Conservation (phyloP, 2,113 vertebrate genomes). For the Gadus macrocephalus region DNA sequence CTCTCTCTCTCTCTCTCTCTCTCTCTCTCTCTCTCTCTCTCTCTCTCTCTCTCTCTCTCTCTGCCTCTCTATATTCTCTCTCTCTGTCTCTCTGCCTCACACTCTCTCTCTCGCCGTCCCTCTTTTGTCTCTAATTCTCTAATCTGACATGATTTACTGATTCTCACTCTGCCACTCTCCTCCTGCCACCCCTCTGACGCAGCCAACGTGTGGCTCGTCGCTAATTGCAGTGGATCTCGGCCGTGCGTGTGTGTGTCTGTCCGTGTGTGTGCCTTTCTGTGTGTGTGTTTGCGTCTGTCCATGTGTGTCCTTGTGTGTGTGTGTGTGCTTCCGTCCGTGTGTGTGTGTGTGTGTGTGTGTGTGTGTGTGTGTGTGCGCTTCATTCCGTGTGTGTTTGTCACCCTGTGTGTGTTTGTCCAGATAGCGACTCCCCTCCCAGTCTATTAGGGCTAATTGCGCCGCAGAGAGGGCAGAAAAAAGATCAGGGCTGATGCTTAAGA, state of each 20-base stretch:
- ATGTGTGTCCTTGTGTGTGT: not conserved
- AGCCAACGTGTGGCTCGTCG: constrained; percentile 27
- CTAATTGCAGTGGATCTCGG: constrained; percentile 3
- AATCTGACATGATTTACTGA: constrained; percentile 3
- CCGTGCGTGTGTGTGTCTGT: constrained; percentile 1
- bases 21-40: not conserved
- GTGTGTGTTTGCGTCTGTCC: not conserved
- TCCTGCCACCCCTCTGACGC: constrained; percentile 1
- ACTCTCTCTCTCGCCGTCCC: not conserved
- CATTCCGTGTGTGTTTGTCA: too few species aligned
- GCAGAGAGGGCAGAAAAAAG: constrained; percentile 35
- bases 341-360: constrained; percentile 2
- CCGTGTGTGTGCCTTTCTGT: not conserved
- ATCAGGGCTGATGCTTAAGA: constrained; percentile 14
- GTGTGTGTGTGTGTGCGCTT: not conserved
- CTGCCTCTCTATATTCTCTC: too few species aligned
- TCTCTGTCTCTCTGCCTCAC: not conserved
- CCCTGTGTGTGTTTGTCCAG: not conserved
- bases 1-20: not conserved
- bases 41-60: not conserved
- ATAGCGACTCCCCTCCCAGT: constrained; percentile 45
- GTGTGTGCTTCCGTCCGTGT: not conserved
- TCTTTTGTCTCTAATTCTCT: constrained; percentile 5
- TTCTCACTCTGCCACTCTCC: not conserved
- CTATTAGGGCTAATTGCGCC: constrained; percentile 58